These are phyloP conservation scores for Scaptomyza pallida DNA, from an alignment of 1,140 invertebrate species.

Conservation along the genomic window DNA sequence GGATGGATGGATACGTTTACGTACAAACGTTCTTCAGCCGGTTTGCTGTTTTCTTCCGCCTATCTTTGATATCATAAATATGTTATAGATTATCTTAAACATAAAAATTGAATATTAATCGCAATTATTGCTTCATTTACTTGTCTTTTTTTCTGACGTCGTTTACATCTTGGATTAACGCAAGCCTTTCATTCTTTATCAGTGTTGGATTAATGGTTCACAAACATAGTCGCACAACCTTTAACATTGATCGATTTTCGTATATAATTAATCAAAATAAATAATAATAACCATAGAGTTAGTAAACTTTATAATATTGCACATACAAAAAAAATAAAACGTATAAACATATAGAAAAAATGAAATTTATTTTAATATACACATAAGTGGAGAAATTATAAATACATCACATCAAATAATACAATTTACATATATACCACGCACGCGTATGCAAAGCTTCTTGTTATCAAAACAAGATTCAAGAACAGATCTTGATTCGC, in stretches of 20 bases:
- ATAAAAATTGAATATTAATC: conserved; percentile 73
- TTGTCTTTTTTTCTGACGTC: conserved; percentile 22
- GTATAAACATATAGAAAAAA: conserved; percentile 62
- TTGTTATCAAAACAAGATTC: conserved; percentile 40
- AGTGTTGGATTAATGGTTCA: conserved; percentile 66
- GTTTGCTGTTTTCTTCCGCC: conserved; percentile 18
- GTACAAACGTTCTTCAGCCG: conserved; percentile 65
- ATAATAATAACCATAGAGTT: conserved; percentile 25
- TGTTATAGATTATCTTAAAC: conserved; percentile 66
- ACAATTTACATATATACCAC: conserved; percentile 70
- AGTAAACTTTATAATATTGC: conserved; percentile 64
- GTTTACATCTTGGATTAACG: conserved; percentile 53
- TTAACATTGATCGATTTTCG: conserved; percentile 62
- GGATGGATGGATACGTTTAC: conserved; percentile 81
- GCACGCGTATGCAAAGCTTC: conserved; percentile 41
- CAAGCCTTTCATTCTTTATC: conserved; percentile 43
- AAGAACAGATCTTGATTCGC: conserved; percentile 35
- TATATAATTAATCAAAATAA: too few relatives aligned
- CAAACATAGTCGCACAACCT: conserved; percentile 77
- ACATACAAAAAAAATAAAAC: conserved; percentile 34
- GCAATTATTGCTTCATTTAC: conserved; percentile 72
- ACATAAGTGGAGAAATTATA: conserved; percentile 70
- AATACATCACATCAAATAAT: conserved; percentile 82
- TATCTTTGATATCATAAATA: conserved; percentile 28
- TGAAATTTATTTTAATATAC: conserved; percentile 69